Evolutionary conservation across 2,113 vertebrate genomes (phyloP).

Genomic region (Python bivittatus): DNA sequence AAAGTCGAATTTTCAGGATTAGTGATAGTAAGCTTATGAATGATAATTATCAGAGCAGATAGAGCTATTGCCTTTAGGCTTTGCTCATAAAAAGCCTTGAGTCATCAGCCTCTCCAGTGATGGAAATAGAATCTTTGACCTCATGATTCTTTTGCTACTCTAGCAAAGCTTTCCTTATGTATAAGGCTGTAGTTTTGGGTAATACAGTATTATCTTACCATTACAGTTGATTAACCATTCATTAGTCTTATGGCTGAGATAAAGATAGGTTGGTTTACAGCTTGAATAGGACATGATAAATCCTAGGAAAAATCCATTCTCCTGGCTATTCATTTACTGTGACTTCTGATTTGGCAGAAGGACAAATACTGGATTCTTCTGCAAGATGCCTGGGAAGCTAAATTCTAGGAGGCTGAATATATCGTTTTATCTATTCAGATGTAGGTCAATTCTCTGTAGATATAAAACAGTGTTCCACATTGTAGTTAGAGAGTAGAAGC

Average conservation of each 20-base stretch:
- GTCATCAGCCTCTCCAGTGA: neutral
- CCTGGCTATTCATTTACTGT: neutral
- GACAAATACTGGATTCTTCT: neutral
- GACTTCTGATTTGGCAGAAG: neutral
- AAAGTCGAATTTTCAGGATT: neutral
- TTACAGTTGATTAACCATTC: neutral
- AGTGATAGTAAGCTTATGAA: neutral
- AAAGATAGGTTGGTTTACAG: neutral
- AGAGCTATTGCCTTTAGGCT: neutral
- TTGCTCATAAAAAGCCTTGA: neutral
- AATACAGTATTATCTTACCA: neutral
- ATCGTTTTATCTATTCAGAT: neutral
- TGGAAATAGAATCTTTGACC: neutral
- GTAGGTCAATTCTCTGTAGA: neutral
- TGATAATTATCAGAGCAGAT: neutral
- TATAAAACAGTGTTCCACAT: neutral
- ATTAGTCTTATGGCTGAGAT: neutral
- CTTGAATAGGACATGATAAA: neutral
- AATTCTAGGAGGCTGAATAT: neutral
- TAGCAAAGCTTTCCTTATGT: neutral
- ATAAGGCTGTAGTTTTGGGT: neutral
- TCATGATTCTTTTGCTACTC: neutral
- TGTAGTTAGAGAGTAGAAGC: neutral
- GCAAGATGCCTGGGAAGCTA: neutral
- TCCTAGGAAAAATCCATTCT: neutral